Base-by-base conservation (phyloP, 2,888 invertebrate species). In the Meghimatium bilineatum region DNA sequence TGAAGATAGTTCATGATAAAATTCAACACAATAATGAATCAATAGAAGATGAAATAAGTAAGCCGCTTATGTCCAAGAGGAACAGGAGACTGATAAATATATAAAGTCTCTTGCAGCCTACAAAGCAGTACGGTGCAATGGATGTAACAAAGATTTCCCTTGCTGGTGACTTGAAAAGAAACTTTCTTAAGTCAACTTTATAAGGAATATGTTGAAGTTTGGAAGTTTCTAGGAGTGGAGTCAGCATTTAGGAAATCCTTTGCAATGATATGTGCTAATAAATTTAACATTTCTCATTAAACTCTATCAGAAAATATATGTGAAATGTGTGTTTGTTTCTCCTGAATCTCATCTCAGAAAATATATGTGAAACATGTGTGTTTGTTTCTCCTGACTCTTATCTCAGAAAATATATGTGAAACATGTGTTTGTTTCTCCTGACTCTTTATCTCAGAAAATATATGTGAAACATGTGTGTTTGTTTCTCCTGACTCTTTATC, bases 161-260 rank as follows among this genome's bases (percentile, higher is more conserved):
- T 52, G 67, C 44, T 80, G 80, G 80, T 80, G 71, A 52, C 34
- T 71, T 26, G 69, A 80, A 3, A 32, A 38, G 38, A 71, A 71
- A 17, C 10, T 80, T 32, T 23, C 80, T 17, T 71, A 52, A 67
- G 69, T 32, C 69, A 80, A 26, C 26, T 80, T 44, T 80, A 80
- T 34, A 69, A 49, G 56, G 49, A 67, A 23, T 80, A 80, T 52
- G 67, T 52, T 52, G 69, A 69, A 32, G 36, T 69, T 1, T 26
- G 80, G n/a, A 80, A 69, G 32, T 10, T 44, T 49, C 49, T 38
- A 12, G 80, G 52, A 5, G 56, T 38, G 32, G 71, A 80, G 52
- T 71, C 80, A 69, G 80, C 71, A 26, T 80, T 69, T 44, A 44
- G 80, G 52, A 71, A 69, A 80, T 80, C 80, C 1, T 80, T 80